Evolutionary conservation across 2,797 vertebrate species (phyloP), one percentile per base, ranked within the genome.

Genomic region (Paguma larvata): DNA sequence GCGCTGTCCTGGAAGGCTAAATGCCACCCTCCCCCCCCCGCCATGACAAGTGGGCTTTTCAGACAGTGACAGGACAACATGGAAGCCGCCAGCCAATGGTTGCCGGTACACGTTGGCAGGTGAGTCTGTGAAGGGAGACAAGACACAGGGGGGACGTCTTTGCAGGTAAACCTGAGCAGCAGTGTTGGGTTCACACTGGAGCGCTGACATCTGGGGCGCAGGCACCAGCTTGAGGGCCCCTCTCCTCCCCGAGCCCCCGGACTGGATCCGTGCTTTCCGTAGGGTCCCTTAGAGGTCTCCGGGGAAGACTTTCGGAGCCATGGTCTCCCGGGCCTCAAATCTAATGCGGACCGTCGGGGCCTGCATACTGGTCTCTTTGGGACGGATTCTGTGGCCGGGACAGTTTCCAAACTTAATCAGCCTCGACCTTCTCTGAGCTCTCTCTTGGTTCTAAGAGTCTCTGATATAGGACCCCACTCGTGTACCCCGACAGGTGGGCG

Each of bases 381-480:
- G 65, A 70, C 5, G 38, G 51, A 34, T 13, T 87, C 51, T 63
- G 21, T 56, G 27, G 6, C 77, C 73, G 56, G 51, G 41, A 92
- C 18, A 53, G 5, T 88, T 89, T 93, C 38, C 34, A 27, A 5
- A 51, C 44, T 41, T 56, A 34, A n/a, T 68, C 67, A 32, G 56
- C 21, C 19, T 89, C 82, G 27, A 53, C 38, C 14, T 30, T 78
- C 18, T 25, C 53, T 62, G 2, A 34, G 19, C n/a, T 82, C 80
- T 87, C 63, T 93, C 92, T 56, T 68, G 67, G 15, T 41, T 34
- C 34, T 89, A 23, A 41, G 72, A 82, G 68, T 75, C 41, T 91
- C 56, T 89, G 56, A 51, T 27, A 15, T 27, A 27, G 41, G 34
- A 38, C 44, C 19, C 14, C 6, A 34, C 9, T 25, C 0, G 0